Conservation (phyloP, 2,888 invertebrate genomes). For the Drosophila cracens region DNA sequence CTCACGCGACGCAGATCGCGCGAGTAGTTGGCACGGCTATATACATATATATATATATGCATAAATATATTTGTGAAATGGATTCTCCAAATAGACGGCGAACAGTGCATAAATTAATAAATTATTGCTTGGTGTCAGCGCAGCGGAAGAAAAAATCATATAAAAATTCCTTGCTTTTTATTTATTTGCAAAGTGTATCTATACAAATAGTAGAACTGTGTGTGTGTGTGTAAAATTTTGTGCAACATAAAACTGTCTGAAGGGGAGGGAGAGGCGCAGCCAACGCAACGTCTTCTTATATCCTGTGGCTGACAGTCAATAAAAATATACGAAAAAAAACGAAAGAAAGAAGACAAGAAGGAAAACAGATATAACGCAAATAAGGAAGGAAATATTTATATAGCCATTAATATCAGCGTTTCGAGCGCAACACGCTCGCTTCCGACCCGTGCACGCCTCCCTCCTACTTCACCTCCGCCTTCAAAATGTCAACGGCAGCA, state of each 20-base stretch:
- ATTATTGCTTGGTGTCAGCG: neutral
- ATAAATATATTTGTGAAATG: conserved; percentile 1
- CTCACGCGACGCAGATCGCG: conserved; percentile 73
- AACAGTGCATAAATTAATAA: conserved; percentile 14
- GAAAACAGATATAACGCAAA: conserved; percentile 19
- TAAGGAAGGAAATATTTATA: conserved; percentile 34
- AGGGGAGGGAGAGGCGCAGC: neutral
- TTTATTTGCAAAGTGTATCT: neutral
- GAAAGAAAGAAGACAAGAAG: neutral
- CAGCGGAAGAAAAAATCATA: neutral
- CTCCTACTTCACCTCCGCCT: neutral
- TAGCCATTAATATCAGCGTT: conserved; percentile 23
- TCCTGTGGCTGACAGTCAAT: conserved; percentile 7
- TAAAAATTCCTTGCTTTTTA: neutral
- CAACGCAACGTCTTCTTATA: neutral
- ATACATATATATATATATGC: conserved; percentile 1
- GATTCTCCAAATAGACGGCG: neutral
- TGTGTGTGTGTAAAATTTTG: conserved; percentile 23
- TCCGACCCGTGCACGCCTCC: neutral
- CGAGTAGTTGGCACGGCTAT: conserved; percentile 32
- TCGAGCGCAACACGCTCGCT: neutral
- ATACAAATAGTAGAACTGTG: neutral
- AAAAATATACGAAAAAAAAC: conserved; percentile 5
- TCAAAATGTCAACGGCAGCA: conserved; percentile 64
- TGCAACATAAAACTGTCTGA: conserved; percentile 9